Base-by-base conservation (phyloP, 2,797 vertebrate genomes). In the Pseudochromis fuscus region DNA sequence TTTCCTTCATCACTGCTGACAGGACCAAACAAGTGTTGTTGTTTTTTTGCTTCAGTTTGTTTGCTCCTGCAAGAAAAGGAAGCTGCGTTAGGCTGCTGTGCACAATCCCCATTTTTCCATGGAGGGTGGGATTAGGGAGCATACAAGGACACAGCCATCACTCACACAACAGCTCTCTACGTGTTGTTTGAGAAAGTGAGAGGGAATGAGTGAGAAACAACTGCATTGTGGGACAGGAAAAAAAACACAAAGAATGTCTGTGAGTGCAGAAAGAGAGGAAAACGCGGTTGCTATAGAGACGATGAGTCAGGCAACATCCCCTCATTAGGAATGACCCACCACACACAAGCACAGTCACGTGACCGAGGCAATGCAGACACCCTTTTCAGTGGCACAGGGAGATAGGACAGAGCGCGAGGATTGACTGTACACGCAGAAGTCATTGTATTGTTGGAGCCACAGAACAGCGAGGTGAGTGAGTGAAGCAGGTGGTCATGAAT, bases 321-420 rank as follows among this genome's bases (percentile, higher is more conserved):
- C 87, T 92, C 90, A 92, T 92, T 92, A 93, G 77, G 82, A 88
- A 90, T 90, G 88, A 92, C 89, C 88, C 86, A 87, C 89, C 86
- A 81, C 88, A 82, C 87, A 83, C 89, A 75, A 74, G 64, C 81
- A 51, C 31, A 30, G 76, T 88, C 90, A 92, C 64, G 77, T 92
- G 89, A 90, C 82, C 13, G 10, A 53, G 71, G 58, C 65, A 45
- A 72, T 33, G 71, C 79, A 89, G 84, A 84, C 74, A 72, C 72
- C 68, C 56, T 71, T 78, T 84, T 86, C 66, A 80, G 79, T 62
- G 73, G 78, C 67, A 49, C 45, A 44, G 69, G 60, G 71, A 83
- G 77, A 77, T 69, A 52, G 78, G 64, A 66, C 61, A 66, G 66
- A 77, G 73, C 55, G 72, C 23, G 59, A 46, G 81, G 59, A 74